Evolutionary conservation across 2,888 invertebrate genomes (phyloP), one percentile per base, ranked within the genome.

Genomic region (Alsophila aescularia): DNA sequence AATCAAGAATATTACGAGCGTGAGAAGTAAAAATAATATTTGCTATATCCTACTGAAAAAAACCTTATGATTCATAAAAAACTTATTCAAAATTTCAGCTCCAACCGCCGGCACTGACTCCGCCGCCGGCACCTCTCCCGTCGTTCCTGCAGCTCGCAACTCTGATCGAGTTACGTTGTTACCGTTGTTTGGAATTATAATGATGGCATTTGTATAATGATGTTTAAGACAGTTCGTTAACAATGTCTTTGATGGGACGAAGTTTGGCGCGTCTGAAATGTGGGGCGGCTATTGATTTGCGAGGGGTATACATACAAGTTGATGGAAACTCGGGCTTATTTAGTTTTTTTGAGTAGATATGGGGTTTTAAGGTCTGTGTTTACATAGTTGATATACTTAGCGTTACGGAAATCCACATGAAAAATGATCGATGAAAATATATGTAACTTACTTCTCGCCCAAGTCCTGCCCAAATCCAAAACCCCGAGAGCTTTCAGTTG

Each of bases 161-260:
- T 35, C 29, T 8, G 52, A 45, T 52, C 47, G 21, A 36, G 35
- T 47, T 47, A 47, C 52, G 8, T 40, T 10, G 35, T 52, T 41
- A 41, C n/a, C 8, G 27, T 42, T 42, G 53, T 53, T 48, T 36
- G 34, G 34, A 32, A 40, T 44, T 16, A 48, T 48, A 48, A 53
- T 42, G 42, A 52, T 29, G 53, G 29, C 42, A 37, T 48, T 41
- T 47, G 44, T 41, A 24, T 53, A 53, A 53, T 53, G 47, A 53
- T 53, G 47, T 48, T 47, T 37, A 13, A 36, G 36, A 37, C 42
- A 48, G 41, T 53, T 47, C 32, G 39, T 39, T 41, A 47, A 47
- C 53, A 18, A 45, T 32, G 39, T 40, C 52, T 52, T 52, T 52
- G 52, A 45, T 34, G 27, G 29, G 49, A 14, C 27, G 32, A 27